Conservation (phyloP, 2,113 vertebrate genomes). For the Pygoscelis adeliae region DNA sequence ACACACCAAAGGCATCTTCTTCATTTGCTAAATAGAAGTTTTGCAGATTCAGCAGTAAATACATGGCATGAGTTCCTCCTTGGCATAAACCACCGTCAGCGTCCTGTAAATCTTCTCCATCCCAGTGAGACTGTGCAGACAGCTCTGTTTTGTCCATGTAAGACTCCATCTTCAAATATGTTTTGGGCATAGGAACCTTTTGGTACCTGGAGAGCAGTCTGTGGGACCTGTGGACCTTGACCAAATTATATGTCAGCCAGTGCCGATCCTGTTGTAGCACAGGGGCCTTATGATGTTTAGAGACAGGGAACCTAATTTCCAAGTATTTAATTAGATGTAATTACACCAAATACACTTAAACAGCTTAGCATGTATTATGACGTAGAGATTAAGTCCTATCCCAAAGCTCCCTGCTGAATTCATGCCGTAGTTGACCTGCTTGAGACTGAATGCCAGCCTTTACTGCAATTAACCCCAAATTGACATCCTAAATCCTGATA, state of each 20-base stretch:
- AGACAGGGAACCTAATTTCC: neutral
- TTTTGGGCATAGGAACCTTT: neutral
- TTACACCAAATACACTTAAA: constrained; percentile 33
- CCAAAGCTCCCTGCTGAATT: neutral
- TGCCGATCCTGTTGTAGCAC: neutral
- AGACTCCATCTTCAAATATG: neutral
- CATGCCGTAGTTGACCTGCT: neutral
- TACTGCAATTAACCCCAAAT: neutral
- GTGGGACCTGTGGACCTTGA: neutral
- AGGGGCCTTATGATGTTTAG: neutral
- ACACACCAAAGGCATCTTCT: neutral
- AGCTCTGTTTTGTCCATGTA: neutral
- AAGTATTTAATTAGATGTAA: constrained; percentile 12
- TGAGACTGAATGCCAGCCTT: neutral
- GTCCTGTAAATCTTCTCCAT: neutral
- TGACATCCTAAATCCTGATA: neutral
- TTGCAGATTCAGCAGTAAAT: neutral
- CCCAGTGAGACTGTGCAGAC: neutral
- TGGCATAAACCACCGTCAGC: neutral
- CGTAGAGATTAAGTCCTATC: neutral
- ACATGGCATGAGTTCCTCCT: neutral
- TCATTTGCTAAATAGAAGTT: neutral
- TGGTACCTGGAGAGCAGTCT: neutral
- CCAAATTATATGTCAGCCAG: neutral
- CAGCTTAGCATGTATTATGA: neutral